A percentile compares a stretch with the other conserved stretches of the same genome.
These are phyloP conservation scores for Neolamprologus caudopunctatus DNA, from an alignment of 2,113 vertebrate genomes.

Conservation along the genomic window DNA sequence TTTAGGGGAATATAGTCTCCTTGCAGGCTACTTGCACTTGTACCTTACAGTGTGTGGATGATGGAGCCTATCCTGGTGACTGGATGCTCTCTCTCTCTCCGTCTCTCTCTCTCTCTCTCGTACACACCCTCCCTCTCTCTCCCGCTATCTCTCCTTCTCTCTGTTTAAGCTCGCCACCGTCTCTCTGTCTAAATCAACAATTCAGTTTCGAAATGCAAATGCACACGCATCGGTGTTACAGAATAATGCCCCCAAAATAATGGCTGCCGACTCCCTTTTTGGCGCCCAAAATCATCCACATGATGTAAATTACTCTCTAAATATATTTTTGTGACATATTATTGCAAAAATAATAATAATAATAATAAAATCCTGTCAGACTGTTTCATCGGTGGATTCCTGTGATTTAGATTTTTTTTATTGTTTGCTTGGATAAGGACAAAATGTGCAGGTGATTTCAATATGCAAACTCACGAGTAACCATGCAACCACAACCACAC, in stretches of 20 bases:
- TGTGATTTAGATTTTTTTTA: neutral
- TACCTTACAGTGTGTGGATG: conserved; percentile 35
- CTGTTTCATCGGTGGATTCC: neutral
- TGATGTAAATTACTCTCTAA: neutral
- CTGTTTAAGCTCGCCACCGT: conserved; percentile 3
- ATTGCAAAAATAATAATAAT: neutral
- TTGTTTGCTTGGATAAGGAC: neutral
- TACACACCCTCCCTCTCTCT: conserved; percentile 22
- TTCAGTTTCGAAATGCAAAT: conserved; percentile 74
- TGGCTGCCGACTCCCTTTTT: conserved; percentile 59
- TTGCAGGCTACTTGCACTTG: conserved; percentile 50
- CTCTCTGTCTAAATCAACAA: conserved; percentile 69
- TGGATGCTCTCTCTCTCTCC: conserved; percentile 39
- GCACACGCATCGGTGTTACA: conserved; percentile 74
- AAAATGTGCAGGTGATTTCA: conserved; percentile 37
- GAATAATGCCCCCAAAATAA: conserved; percentile 73
- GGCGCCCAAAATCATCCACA: conserved; percentile 51
- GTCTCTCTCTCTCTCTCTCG: conserved; percentile 1
- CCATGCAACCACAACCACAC: neutral
- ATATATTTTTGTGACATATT: neutral
- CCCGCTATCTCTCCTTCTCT: neutral
- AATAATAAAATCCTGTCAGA: neutral
- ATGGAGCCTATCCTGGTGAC: conserved; percentile 36
- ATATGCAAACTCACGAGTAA: conserved; percentile 59
- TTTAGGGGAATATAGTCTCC: conserved; percentile 69